Base-by-base conservation (phyloP, 1,140 invertebrate species). In the Rhopalosiphum padi region DNA sequence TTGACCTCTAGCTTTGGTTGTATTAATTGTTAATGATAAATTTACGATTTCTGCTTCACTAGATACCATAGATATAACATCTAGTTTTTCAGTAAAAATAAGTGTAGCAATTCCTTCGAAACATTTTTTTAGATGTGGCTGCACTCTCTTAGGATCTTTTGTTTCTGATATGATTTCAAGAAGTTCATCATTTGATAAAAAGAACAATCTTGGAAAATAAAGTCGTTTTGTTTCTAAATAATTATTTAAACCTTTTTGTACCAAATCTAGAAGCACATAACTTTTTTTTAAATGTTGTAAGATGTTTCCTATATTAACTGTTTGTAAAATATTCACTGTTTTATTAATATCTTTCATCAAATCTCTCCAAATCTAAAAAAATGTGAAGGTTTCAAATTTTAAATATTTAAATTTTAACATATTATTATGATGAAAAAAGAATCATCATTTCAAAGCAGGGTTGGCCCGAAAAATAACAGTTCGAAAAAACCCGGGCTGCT, bases 141-240 rank as follows among this genome's bases (percentile, higher is more conserved):
- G 98, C n/a, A 99, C 98, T 94, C 97, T 97, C 94, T 86, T 93
- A 0, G 99, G 99, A 96, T 99, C 98, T 95, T 99, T 99, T 0
- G 99, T 99, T 95, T 99, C 98, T 0, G 98, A 99, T 60, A 99
- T 95, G 94, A 99, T 99, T 96, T 99, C 99, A 37, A 99, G 96
- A 46, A 99, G 95, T 95, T 99, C 99, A 95, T 99, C 98, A 95
- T 99, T 99, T 22, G 99, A 99, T 37, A 99, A 95, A 95, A 99
- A 99, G 96, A 99, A 99, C 96, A 99, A 99, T 94, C 98, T 96
- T 8, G 99, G 98, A 95, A 99, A 99, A 95, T 97, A 99, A 0
- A 99, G 95, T 48, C 99, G 96, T 95, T 99, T 99, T 96, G 99
- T 99, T 95, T 99, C 99, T 94, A 99, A 95, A 95, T 99, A 99